phyloP scores from a whole-genome alignment of 1,140 invertebrate species.

The Drosophila sp. region DNA sequence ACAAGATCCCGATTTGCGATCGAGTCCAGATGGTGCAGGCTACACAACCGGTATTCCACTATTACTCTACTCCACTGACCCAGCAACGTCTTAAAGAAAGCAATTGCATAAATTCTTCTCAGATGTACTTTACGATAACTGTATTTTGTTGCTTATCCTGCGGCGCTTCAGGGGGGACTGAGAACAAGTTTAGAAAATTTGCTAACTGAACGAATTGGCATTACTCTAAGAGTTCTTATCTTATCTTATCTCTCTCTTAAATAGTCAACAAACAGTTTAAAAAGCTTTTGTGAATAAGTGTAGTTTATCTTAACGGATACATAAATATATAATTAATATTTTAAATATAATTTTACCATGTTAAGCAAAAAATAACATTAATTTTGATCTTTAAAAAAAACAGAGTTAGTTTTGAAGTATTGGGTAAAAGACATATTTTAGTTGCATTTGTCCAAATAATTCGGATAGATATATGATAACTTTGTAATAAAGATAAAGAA shows the following conservation, averaged over 20 bases:
- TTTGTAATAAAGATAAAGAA: too few species aligned
- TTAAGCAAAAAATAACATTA: too few species aligned
- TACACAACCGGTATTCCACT: background rate
- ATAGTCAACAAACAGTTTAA: too few species aligned
- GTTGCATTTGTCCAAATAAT: too few species aligned
- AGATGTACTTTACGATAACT: background rate
- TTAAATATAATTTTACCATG: too few species aligned
- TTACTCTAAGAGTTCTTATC: background rate
- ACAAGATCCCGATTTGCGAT: conserved; percentile 49
- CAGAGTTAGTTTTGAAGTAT: too few species aligned
- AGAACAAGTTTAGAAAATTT: background rate
- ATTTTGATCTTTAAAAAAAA: too few species aligned
- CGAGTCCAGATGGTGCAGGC: conserved; percentile 18
- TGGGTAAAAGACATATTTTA: too few species aligned
- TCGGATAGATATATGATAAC: too few species aligned
- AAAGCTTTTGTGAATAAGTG: background rate
- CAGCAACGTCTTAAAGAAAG: conserved; percentile 1
- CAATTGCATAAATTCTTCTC: conserved; percentile 1
- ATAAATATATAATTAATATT: too few species aligned
- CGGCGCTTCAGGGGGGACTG: background rate
- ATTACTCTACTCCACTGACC: conserved; percentile 17
- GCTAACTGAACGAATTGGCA: background rate
- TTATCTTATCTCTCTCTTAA: too few species aligned
- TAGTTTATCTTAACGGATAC: background rate
- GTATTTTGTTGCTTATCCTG: background rate